These are phyloP conservation scores for Orchesellides sinensis DNA, from an alignment of 2,888 invertebrate species.

Conservation along the genomic window DNA sequence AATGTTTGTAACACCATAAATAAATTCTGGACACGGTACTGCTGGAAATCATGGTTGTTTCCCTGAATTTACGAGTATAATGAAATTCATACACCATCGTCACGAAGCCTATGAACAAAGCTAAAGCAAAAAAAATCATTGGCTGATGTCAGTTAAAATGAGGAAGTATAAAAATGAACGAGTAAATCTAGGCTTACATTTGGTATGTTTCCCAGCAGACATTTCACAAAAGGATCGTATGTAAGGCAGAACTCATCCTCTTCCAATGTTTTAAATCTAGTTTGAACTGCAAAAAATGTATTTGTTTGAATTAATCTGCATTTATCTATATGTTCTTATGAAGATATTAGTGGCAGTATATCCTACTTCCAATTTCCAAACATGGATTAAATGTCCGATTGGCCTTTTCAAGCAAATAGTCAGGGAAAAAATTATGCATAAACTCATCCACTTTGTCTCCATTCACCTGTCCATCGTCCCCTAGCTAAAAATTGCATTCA, in stretches of 20 bases:
- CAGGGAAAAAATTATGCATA: constrained; percentile 29
- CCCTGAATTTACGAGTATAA: no score
- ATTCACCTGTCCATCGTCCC: constrained; percentile 27
- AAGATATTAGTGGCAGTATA: not conserved
- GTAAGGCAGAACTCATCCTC: constrained; percentile 67
- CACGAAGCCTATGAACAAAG: no score
- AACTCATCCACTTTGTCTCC: constrained; percentile 21
- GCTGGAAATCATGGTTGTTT: no score
- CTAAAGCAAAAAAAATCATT: no score
- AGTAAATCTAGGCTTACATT: constrained; percentile 27
- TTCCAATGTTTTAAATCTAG: constrained; percentile 38
- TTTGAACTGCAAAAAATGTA: constrained; percentile 25
- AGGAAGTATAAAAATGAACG: no score
- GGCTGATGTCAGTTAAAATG: no score
- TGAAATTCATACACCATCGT: no score
- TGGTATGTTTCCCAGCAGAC: constrained; percentile 37
- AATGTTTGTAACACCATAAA: no score
- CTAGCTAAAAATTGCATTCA: constrained; percentile 19
- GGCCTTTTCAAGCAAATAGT: constrained; percentile 23
- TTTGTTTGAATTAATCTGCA: not conserved
- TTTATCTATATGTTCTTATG: no score
- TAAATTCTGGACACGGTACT: no score
- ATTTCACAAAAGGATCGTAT: constrained; percentile 69
- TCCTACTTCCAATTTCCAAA: constrained; percentile 35
- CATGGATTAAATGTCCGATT: constrained; percentile 51